Evolutionary conservation across 2,797 vertebrate species (phyloP).

Genomic region (Steatocranus sp.): DNA sequence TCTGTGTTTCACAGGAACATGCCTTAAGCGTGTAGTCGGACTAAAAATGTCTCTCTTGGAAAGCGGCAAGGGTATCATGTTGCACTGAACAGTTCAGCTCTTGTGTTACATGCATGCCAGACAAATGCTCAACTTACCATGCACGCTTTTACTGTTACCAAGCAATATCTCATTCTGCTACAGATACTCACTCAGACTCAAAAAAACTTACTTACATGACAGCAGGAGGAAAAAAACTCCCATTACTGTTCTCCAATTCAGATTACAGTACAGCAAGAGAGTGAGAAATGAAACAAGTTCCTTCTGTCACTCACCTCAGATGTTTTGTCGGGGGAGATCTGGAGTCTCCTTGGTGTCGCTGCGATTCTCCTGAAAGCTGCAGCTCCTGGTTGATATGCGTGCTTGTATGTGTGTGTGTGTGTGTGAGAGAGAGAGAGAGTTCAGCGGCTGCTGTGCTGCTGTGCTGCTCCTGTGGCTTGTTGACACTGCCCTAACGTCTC

Average conservation of each 20-base stretch:
- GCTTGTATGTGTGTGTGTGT: slow-evolving; percentile 5
- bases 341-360: slow-evolving; percentile 8
- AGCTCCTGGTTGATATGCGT: slow-evolving; percentile 9
- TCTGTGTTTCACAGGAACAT: slow-evolving; percentile 29
- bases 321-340: not conserved
- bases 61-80: slow-evolving; percentile 32
- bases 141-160: not conserved
- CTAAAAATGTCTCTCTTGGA: slow-evolving; percentile 39
- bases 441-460: slow-evolving; percentile 40
- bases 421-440: not conserved
- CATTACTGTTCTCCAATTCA: not conserved
- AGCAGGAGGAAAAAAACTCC: not conserved
- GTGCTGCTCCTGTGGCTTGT: slow-evolving; percentile 46
- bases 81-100: slow-evolving; percentile 31
- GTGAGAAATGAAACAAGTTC: not conserved
- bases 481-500: slow-evolving; percentile 54
- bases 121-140: slow-evolving; percentile 4
- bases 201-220: not conserved
- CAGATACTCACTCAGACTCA: not conserved
- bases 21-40: slow-evolving; percentile 28
- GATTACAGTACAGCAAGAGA: not conserved
- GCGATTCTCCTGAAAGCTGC: slow-evolving; percentile 4
- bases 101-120: slow-evolving; percentile 20
- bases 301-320: slow-evolving; percentile 49
- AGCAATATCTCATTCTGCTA: not conserved